Base-by-base conservation (phyloP, 2,888 invertebrate species). In the Empis livida region DNA sequence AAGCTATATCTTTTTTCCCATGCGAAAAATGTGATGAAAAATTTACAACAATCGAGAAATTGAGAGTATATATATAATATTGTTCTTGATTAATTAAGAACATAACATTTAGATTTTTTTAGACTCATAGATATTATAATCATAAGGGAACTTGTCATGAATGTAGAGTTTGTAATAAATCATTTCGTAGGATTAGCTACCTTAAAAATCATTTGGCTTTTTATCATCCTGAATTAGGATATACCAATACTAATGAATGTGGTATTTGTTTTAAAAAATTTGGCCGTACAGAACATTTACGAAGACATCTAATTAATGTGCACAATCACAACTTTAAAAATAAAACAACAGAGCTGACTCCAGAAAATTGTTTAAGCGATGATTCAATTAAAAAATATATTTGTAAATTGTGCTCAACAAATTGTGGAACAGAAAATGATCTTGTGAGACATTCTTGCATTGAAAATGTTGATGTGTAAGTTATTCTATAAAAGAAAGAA, bases 221-320 rank as follows among this genome's bases (percentile, higher is more conserved):
- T 30, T 44, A 45, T 32, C 64, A 64, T 50, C 56, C 60, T 15
- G 58, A 58, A 32, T 43, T 53, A 13, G 45, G 44, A 16, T 51
- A 50, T 10, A 47, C 30, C 3, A 45, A 46, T 5, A 46, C 50
- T 11, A 49, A 53, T 30, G 50, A 56, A 41, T 75, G 75, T 55
- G 58, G 57, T 38, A 54, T 67, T 5, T 76, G 76, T 53, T 60
- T 63, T 11, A 71, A 72, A 51, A 61, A 63, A 14, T 76, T 74
- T 55, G 61, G 67, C 5, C 61, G 73, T 1, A 60, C 65, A 2
- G 70, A 71, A 51, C 72, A 74, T 55, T 55, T 75, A 42, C 65
- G 65, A 47, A 62, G 74, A 2, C 76, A 76, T 55, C 60, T 72
- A 59, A 57, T 63, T 3, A 66, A 51, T n/a, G 55, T 71, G 2